Conservation (phyloP, 2,797 vertebrate genomes). For the Pempheris klunzingeri region DNA sequence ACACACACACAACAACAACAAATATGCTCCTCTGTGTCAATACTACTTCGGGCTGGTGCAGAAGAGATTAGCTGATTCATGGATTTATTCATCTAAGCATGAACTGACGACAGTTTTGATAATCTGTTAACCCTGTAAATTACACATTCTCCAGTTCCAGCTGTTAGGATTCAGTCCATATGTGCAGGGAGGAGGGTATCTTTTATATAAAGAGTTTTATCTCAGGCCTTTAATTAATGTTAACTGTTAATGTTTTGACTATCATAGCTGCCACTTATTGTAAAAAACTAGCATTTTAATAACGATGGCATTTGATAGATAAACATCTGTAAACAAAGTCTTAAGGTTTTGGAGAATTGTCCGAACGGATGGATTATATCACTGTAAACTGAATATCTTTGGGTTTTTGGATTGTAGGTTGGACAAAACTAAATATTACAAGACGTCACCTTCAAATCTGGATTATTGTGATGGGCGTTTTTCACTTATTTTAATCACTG, state of each 20-base stretch:
- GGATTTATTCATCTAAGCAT: background rate
- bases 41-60: background rate
- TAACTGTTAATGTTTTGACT: too few species aligned
- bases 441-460: background rate
- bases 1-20: too few species aligned
- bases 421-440: too few species aligned
- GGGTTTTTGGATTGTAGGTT: background rate
- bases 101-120: background rate
- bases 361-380: too few species aligned
- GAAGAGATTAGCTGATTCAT: slow-evolving; percentile 3
- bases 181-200: background rate
- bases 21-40: background rate
- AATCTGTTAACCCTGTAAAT: background rate
- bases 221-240: background rate
- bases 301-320: background rate
- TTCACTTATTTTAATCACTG: background rate
- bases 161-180: background rate
- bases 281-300: too few species aligned
- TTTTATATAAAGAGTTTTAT: background rate
- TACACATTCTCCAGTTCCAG: background rate
- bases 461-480: background rate
- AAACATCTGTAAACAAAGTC: background rate
- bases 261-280: too few species aligned
- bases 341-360: background rate
- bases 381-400: too few species aligned